Evolutionary conservation across 2,797 vertebrate species (phyloP).

Genomic region (Catamblyrhynchus diadema): DNA sequence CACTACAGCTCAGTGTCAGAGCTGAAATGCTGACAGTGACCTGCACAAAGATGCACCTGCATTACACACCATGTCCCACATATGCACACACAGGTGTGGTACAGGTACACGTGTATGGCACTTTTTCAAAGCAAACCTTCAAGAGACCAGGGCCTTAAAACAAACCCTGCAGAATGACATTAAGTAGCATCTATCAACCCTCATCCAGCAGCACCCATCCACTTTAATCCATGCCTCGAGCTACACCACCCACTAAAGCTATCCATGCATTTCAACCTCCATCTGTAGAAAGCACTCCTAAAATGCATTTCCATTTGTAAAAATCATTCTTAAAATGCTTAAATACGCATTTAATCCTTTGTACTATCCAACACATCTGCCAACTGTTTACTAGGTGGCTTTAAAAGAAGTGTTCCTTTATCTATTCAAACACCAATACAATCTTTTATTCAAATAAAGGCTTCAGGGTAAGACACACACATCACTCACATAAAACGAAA

Average conservation of each 20-base stretch:
- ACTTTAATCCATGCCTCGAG: background rate
- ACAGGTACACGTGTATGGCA: background rate
- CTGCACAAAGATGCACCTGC: background rate
- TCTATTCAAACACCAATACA: background rate
- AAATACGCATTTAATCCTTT: background rate
- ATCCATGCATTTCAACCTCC: background rate
- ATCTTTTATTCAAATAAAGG: background rate
- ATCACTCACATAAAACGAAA: background rate
- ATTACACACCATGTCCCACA: background rate
- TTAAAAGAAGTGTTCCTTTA: background rate
- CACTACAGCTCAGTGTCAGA: background rate
- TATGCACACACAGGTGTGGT: rapidly evolving
- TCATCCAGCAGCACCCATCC: background rate
- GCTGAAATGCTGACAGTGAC: background rate
- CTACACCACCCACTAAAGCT: background rate
- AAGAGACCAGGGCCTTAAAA: background rate
- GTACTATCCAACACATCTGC: background rate
- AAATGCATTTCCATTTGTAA: background rate
- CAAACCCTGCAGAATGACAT: background rate
- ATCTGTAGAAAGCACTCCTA: background rate
- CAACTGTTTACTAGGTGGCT: background rate
- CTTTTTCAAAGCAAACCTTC: background rate
- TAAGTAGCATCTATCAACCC: background rate
- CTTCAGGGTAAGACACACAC: background rate
- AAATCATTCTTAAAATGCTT: background rate